A percentile compares a stretch with the other conserved stretches of the same genome.
Evolutionary conservation across 2,113 vertebrate species (phyloP).

Genomic region (Bos taurus): ARS-UCD2.0 NC_037333.1:18832501-18833000

Average conservation of each 20-base stretch:
- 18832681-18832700: background rate
- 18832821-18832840: background rate
- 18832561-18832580: background rate
- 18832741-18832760: background rate
- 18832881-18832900: background rate
- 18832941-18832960: background rate
- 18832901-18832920: background rate
- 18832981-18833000: background rate
- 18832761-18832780: background rate
- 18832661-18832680: background rate
- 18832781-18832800: background rate
- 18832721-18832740: background rate
- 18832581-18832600: background rate
- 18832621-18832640: background rate
- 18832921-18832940: background rate
- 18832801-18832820: background rate
- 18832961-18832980: constrained; percentile 16
- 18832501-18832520: background rate
- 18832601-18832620: background rate
- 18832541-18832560: background rate
- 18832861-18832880: background rate
- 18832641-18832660: background rate
- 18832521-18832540: background rate
- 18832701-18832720: background rate
- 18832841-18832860: background rate